A percentile compares a stretch with the other conserved stretches of the same genome.
Evolutionary conservation across 2,797 vertebrate genomes (phyloP).

Genomic region (Alosa sapidissima): DNA sequence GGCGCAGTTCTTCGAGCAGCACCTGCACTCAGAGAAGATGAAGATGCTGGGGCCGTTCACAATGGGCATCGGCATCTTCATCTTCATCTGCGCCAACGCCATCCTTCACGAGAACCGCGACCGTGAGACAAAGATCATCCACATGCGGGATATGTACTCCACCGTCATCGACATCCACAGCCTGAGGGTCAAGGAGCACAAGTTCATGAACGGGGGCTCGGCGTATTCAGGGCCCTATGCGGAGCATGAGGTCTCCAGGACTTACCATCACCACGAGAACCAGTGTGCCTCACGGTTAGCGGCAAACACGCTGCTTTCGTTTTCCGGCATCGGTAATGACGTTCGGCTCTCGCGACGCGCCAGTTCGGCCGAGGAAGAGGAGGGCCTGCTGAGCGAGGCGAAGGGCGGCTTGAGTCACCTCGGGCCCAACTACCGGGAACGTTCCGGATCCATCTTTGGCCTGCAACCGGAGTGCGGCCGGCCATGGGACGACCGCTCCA

Average conservation of each 20-base stretch:
- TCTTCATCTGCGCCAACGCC: conserved; percentile 97
- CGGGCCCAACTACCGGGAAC: conserved; percentile 82
- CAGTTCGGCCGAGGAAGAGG: conserved; percentile 79
- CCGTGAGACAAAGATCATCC: conserved; percentile 95
- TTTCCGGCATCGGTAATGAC: conserved; percentile 71
- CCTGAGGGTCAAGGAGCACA: conserved; percentile 86
- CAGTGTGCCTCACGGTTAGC: conserved; percentile 77
- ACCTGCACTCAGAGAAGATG: conserved; percentile 94
- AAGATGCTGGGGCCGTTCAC: conserved; percentile 99
- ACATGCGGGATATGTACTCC: conserved; percentile 99
- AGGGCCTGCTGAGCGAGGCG: conserved; percentile 76
- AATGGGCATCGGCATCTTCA: conserved; percentile 99
- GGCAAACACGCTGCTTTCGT: conserved; percentile 80
- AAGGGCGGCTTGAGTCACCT: conserved; percentile 77
- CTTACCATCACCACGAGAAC: conserved; percentile 60
- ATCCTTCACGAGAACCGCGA: conserved; percentile 98
- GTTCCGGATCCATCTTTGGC: conserved; percentile 71
- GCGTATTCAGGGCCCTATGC: conserved; percentile 62
- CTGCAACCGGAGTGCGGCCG: conserved; percentile 72
- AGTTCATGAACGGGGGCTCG: conserved; percentile 71
- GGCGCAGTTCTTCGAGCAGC: conserved; percentile 87
- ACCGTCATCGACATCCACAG: conserved; percentile 97
- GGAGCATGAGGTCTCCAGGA: conserved; percentile 59
- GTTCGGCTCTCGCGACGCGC: conserved; percentile 67
- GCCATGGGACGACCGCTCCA: conserved; percentile 73